A percentile compares a stretch with the other conserved stretches of the same genome.
These are phyloP conservation scores for Andrena chrysosceles DNA, from an alignment of 2,888 invertebrate species.

Conservation along the genomic window DNA sequence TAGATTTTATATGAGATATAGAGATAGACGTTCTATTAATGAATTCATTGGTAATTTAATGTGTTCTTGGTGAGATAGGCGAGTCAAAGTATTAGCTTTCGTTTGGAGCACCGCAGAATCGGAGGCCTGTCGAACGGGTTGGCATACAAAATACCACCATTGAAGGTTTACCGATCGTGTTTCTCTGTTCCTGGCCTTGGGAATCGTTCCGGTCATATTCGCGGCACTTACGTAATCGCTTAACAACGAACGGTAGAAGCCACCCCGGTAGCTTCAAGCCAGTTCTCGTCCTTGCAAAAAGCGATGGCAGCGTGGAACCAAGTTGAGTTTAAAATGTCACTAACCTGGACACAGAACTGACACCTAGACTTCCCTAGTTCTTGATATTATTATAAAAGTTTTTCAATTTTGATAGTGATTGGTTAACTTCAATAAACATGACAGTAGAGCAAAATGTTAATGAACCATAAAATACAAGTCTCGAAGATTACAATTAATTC, in stretches of 20 bases:
- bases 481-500: too few relatives aligned
- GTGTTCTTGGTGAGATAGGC: conserved; percentile 54
- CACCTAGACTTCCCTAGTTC: neutral
- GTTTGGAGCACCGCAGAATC: conserved; percentile 48
- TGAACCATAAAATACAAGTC: too few relatives aligned
- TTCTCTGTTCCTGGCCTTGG: conserved; percentile 77
- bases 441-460: too few relatives aligned
- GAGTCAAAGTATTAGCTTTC: conserved; percentile 50
- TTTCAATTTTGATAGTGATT: neutral
- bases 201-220: conserved; percentile 71
- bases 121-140: conserved; percentile 41
- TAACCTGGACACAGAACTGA: conserved; percentile 24
- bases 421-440: neutral
- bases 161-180: conserved; percentile 74
- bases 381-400: neutral
- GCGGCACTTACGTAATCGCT: conserved; percentile 64
- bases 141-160: conserved; percentile 73
- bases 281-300: conserved; percentile 18
- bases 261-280: conserved; percentile 27
- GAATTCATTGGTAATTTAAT: too few relatives aligned
- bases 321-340: conserved; percentile 41
- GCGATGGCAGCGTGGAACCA: conserved; percentile 12
- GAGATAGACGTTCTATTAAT: too few relatives aligned
- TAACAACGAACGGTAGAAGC: conserved; percentile 48
- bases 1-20: too few relatives aligned